These are phyloP conservation scores for Atrichornis clamosus DNA, from an alignment of 2,113 vertebrate species.

Conservation along the genomic window DNA sequence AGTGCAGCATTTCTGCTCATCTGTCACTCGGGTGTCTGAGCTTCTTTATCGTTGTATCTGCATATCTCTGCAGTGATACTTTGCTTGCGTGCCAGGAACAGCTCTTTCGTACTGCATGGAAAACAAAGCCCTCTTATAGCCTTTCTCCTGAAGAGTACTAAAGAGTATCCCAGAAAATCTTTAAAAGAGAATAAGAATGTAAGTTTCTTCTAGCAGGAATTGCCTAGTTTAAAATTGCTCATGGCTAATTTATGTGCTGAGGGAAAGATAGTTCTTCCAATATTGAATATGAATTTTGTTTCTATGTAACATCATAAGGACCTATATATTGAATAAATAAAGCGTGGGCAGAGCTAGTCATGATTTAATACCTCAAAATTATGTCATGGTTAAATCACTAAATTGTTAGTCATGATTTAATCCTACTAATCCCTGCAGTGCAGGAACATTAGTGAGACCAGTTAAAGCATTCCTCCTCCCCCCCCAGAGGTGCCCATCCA, in stretches of 20 bases:
- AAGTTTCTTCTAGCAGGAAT: not conserved
- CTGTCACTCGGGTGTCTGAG: not conserved
- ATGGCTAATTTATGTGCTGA: not conserved
- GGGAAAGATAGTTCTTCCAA: not conserved
- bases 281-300: not conserved
- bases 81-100: not conserved
- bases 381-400: not conserved
- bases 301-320: not conserved
- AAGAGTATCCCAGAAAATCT: not conserved
- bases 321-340: slow-evolving; percentile 3
- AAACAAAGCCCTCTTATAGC: not conserved
- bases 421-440: not conserved
- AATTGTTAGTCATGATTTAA: not conserved
- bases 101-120: not conserved
- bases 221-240: not conserved
- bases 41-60: not conserved
- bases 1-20: slow-evolving; percentile 2
- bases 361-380: slow-evolving; percentile 18
- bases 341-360: not conserved
- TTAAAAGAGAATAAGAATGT: not conserved
- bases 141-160: not conserved
- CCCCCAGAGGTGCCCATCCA: not conserved
- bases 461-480: not conserved
- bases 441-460: not conserved
- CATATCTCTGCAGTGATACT: slow-evolving; percentile 54